Base-by-base conservation (phyloP, 2,888 invertebrate species). In the Phorcus lineatus region DNA sequence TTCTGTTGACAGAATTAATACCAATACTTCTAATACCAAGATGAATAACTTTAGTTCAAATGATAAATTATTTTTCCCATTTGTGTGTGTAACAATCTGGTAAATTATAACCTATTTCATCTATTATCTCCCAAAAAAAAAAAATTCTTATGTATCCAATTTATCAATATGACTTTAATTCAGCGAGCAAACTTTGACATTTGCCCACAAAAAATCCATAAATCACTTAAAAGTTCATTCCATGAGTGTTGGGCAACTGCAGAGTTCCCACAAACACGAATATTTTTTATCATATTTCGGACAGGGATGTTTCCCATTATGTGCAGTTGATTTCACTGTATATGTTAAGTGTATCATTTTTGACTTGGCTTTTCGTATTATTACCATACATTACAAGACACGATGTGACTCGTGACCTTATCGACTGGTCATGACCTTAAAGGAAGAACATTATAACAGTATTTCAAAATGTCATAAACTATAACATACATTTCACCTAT, bases 391-490 rank as follows among this genome's bases (percentile, higher is more conserved):
- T 70, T n/a, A 70, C 70, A 36, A 19, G 19, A 19, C 19, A 70
- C 40, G 70, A 70, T 70, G 70, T 17, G 9, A 17, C 17, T 16
- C 4, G 19, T 40, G 70, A 70, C 70, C 70, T 70, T 70, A 13
- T 40, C 70, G n/a, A 13, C n/a, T 7, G 36, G 28, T 36, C 36
- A 19, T 36, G 70, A 70, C 70, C 70, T 70, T 70, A 70, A 36
- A 17, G 31, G 19, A 36, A 31, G 19, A 36, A 36, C 70, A 70
- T 70, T 70, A 70, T 70, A 40, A 70, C 62, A 62, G 36, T 36
- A 70, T 70, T 70, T 70, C 31, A 70, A 70, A 70, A 70, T 70
- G 70, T 70, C 70, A 70, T 70, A 70, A 70, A 70, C 19, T 70
- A 70, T 70, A 70, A 36, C 70, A 70, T 19, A 31, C 70, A 70